Evolutionary conservation across 2,113 vertebrate species (phyloP), one percentile per base, ranked within the genome.

Genomic region (Cryptotis parvus): DNA sequence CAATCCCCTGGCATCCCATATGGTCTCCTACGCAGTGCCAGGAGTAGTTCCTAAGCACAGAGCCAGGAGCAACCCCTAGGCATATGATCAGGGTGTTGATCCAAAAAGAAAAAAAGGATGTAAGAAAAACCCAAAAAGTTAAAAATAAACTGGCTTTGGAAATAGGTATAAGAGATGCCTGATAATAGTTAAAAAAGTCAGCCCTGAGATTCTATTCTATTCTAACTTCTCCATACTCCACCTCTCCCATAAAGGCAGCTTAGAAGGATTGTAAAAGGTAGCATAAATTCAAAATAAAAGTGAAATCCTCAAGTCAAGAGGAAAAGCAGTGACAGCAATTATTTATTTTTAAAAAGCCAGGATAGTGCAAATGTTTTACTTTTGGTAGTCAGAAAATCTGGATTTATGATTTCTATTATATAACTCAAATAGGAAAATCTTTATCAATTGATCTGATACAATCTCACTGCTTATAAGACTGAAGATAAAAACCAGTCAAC

Each of bases 141-240:
- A 86, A 87, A 87, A 95, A 91, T 58, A 75, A 49, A 88, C 72
- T 76, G 63, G 68, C 29, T 92, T 78, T 87, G 49, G 63, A 87
- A 45, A 12, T 70, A 12, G 26, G 20, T 65, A 41, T 0, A 76
- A 24, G 39, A 83, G 27, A 1, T 14, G 52, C 11, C 22, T 76
- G 31, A 90, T 35, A 41, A 79, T 55, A 20, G 55, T 58, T 58
- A 24, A 18, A 58, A 18, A 58, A 58, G 20, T 18, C 18, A 24
- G 7, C 49, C 24, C 22, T 78, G 41, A 78, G n/a, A 43, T 72
- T 90, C 45, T 90, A 68, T n/a, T 79, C 66, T 87, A 90, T 66
- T 90, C 15, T 85, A 91, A 76, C 33, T 91, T 75, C 81, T 69
- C 69, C 90, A 63, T 39, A 92, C 1, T 0, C 3, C 2, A 61